These are phyloP conservation scores for Ellobium chinense DNA, from an alignment of 2,888 invertebrate species.

Conservation along the genomic window DNA sequence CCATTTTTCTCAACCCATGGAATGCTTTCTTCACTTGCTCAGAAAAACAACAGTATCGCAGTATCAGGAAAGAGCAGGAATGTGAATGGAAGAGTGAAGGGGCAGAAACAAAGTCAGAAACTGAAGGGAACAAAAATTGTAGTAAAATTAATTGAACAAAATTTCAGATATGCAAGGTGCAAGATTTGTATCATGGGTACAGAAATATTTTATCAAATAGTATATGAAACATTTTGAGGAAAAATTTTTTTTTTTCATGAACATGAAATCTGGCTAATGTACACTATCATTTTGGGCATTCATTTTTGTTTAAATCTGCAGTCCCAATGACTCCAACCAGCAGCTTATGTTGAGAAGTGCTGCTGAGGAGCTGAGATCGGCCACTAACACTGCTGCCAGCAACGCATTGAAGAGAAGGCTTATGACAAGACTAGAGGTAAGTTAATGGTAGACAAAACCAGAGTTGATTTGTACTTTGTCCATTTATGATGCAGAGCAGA, in stretches of 20 bases:
- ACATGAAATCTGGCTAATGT: neutral
- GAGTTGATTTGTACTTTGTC: neutral
- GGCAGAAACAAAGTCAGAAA: too few relatives aligned
- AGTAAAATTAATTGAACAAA: too few relatives aligned
- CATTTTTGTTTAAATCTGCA: constrained; percentile 59
- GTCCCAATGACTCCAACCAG: constrained; percentile 89
- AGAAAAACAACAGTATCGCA: too few relatives aligned
- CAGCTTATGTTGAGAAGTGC: constrained; percentile 92
- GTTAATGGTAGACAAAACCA: neutral
- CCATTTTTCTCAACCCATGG: too few relatives aligned
- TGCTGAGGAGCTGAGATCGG: constrained; percentile 95
- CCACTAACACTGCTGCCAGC: constrained; percentile 91
- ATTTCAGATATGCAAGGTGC: too few relatives aligned
- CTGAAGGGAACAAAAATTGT: too few relatives aligned
- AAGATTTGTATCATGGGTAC: too few relatives aligned
- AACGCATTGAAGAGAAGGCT: constrained; percentile 87
- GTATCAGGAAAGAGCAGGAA: too few relatives aligned
- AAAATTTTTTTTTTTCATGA: neutral
- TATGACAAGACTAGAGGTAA: constrained; percentile 83
- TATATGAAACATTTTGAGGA: neutral
- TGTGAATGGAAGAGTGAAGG: too few relatives aligned
- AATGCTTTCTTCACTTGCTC: too few relatives aligned
- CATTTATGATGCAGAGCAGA: neutral
- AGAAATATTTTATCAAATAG: neutral
- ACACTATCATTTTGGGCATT: neutral